Evolutionary conservation across 2,797 vertebrate species (phyloP), one percentile per base, ranked within the genome.

Genomic region (Fistularia tabacaria): DNA sequence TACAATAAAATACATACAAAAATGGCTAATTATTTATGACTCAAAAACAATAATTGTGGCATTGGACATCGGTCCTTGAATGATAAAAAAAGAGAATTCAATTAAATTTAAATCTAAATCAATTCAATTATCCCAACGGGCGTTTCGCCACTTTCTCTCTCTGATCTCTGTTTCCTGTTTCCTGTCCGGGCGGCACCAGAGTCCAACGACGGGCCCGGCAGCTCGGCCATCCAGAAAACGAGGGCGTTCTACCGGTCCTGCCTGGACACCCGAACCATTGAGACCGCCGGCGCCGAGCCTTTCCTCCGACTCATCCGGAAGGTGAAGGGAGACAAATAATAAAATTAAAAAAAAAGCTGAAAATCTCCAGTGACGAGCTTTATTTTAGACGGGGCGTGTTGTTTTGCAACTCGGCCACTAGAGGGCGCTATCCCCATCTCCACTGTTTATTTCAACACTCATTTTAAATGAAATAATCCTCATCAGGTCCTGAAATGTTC

Each of bases 221-320:
- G 71, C 48, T 88, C 89, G 64, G 91, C 90, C 3, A 85, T 89
- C 43, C 82, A 91, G 75, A 97, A 96, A 79, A 90, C 92, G 51
- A 85, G 84, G 66, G 70, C 42, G 6, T 97, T 96, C 86, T 97
- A 94, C 77, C 79, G 0, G 10, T 92, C 93, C 65, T 98, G 96
- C 70, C 89, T 96, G 92, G 84, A 94, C 71, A 92, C 76, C 2
- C 70, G 64, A 52, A 81, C 51, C 55, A 90, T 93, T 71, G 91
- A 95, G 49, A 84, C 74, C 0, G 81, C 79, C 49, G 94, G 93
- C 51, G 69, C 74, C 53, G 77, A 92, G 54, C 93, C 92, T 6
- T 81, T 94, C 73, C 90, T 90, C 59, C 57, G 84, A 36, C 81
- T 97, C 71, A 85, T 97, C 64, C 87, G 92, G 66, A 87, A 93